Percentiles rank a stretch among this genome's conserved stretches.
phyloP scores from a whole-genome alignment of 2,888 invertebrate genomes.

The Leptinotarsa tumamoca region DNA sequence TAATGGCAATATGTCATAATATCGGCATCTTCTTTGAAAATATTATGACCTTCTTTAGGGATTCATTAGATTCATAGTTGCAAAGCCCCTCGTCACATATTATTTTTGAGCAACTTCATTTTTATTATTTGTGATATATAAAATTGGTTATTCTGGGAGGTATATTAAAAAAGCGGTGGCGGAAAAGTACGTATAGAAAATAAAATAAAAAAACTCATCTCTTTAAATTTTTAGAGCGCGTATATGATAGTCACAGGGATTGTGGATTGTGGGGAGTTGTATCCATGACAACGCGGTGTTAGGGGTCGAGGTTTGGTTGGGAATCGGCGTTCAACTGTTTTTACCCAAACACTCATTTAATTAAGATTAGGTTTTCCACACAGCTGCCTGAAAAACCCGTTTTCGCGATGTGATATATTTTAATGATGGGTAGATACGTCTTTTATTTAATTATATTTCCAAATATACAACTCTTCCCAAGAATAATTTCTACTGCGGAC shows the following conservation, averaged over 20 bases:
- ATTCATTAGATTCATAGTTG: too few species aligned
- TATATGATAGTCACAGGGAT: background rate
- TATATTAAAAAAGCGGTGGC: too few species aligned
- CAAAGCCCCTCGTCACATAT: too few species aligned
- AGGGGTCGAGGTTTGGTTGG: constrained; percentile 39
- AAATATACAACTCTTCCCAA: background rate
- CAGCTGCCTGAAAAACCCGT: background rate
- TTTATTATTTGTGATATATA: too few species aligned
- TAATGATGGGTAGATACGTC: background rate
- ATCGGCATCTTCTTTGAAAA: too few species aligned
- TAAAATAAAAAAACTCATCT: background rate
- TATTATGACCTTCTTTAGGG: too few species aligned
- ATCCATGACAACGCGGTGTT: constrained; percentile 41
- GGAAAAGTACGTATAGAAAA: background rate
- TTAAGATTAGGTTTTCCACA: constrained; percentile 44
- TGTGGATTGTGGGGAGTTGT: constrained; percentile 34
- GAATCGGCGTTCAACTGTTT: constrained; percentile 41
- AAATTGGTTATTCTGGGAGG: too few species aligned
- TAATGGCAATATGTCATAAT: too few species aligned
- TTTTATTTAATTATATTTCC: background rate
- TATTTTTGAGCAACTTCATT: too few species aligned
- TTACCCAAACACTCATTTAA: constrained; percentile 46
- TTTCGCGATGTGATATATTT: constrained; percentile 3
- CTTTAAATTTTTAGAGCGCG: constrained; percentile 9
- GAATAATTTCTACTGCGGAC: background rate